phyloP scores from a whole-genome alignment of 2,797 vertebrate genomes.

The Sebastes jordani region DNA sequence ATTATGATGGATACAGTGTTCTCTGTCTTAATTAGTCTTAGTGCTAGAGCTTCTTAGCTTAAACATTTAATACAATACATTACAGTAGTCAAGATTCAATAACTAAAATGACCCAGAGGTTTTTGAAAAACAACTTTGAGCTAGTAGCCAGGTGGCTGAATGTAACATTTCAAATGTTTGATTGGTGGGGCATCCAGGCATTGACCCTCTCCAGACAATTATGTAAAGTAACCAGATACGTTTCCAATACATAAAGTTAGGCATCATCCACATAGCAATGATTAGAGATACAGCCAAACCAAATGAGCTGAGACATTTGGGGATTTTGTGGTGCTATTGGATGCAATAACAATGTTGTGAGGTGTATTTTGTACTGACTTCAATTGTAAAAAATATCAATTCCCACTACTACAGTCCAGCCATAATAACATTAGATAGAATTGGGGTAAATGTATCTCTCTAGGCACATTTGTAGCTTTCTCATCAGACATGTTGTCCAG shows the following conservation, averaged over 20 bases:
- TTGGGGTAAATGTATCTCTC: conserved; percentile 6
- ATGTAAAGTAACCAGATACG: not conserved
- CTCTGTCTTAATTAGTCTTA: not conserved
- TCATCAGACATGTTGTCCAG: not conserved
- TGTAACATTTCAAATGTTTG: not conserved
- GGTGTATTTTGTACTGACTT: conserved; percentile 7
- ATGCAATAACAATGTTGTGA: conserved; percentile 4
- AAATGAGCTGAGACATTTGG: not conserved
- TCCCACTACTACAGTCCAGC: not conserved
- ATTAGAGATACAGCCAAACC: not conserved
- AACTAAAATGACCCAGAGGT: not conserved
- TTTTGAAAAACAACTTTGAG: not conserved
- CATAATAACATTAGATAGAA: not conserved
- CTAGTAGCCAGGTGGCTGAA: not conserved
- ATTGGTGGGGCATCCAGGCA: not conserved
- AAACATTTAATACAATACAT: not conserved
- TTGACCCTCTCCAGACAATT: not conserved
- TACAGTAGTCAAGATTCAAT: not conserved
- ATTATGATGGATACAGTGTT: not conserved
- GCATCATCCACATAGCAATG: not conserved
- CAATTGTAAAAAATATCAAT: not conserved
- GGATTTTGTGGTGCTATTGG: conserved; percentile 25
- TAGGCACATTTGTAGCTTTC: not conserved
- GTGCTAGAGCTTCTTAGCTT: not conserved
- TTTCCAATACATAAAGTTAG: not conserved